phyloP scores from a whole-genome alignment of 1,140 invertebrate species.

The Sipha flava region DNA sequence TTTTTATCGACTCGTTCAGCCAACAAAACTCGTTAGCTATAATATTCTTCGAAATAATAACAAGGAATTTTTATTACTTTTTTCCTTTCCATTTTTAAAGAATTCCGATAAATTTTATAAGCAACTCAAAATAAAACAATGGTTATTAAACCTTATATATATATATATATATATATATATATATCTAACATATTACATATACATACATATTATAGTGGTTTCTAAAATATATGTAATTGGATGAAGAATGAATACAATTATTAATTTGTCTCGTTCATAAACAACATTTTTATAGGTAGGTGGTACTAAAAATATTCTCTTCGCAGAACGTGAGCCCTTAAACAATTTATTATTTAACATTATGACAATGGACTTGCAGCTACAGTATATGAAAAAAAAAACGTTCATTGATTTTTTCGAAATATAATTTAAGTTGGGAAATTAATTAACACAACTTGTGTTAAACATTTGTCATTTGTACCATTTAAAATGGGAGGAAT shows the following conservation, averaged over 20 bases:
- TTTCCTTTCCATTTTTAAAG: not conserved
- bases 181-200: too few species aligned
- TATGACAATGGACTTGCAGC: not conserved
- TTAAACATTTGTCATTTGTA: conserved; percentile 17
- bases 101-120: not conserved
- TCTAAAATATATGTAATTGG: too few species aligned
- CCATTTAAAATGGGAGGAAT: conserved; percentile 21
- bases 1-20: not conserved
- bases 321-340: too few species aligned
- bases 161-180: not conserved
- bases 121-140: not conserved
- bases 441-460: not conserved
- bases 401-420: not conserved
- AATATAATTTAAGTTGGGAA: not conserved
- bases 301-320: not conserved
- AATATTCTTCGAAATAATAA: not conserved
- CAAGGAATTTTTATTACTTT: conserved; percentile 8
- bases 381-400: too few species aligned
- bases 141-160: not conserved
- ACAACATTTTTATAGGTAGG: not conserved
- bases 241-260: not conserved
- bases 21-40: not conserved
- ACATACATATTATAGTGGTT: too few species aligned
- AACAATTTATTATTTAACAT: not conserved
- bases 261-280: too few species aligned